These are phyloP conservation scores for Uromys caudimaculatus DNA, from an alignment of 2,797 vertebrate species.

Conservation along the genomic window DNA sequence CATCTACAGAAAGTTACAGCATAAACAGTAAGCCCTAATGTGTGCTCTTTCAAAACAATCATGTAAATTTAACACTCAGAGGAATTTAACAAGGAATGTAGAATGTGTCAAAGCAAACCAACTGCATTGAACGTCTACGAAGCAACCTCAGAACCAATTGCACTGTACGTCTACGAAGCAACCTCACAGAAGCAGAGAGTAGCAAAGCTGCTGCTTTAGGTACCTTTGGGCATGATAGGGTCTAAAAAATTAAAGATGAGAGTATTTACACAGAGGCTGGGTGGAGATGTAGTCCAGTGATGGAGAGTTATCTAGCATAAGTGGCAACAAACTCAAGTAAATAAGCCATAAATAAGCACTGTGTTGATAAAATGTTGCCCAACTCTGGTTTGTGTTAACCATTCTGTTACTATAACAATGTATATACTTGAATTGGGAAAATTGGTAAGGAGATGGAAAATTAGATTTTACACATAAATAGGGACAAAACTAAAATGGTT, in stretches of 20 bases:
- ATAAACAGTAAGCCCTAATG: neutral
- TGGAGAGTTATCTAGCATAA: neutral
- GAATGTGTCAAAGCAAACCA: neutral
- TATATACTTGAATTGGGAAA: neutral
- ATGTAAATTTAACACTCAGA: neutral
- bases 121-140: neutral
- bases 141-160: neutral
- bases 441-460: neutral
- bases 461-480: neutral
- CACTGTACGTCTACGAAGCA: neutral
- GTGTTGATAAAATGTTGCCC: neutral
- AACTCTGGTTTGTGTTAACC: neutral
- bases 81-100: neutral
- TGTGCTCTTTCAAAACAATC: neutral
- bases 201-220: neutral
- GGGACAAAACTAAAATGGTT: neutral
- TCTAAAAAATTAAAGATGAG: slow-evolving; percentile 12
- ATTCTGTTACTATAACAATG: neutral
- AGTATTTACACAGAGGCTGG: neutral
- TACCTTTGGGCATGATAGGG: neutral
- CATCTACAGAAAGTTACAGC: neutral
- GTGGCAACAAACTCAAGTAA: neutral
- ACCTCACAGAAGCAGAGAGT: neutral
- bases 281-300: neutral
- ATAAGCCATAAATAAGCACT: neutral